Base-by-base conservation (phyloP, 2,797 vertebrate species). In the Alcedo atthis region DNA sequence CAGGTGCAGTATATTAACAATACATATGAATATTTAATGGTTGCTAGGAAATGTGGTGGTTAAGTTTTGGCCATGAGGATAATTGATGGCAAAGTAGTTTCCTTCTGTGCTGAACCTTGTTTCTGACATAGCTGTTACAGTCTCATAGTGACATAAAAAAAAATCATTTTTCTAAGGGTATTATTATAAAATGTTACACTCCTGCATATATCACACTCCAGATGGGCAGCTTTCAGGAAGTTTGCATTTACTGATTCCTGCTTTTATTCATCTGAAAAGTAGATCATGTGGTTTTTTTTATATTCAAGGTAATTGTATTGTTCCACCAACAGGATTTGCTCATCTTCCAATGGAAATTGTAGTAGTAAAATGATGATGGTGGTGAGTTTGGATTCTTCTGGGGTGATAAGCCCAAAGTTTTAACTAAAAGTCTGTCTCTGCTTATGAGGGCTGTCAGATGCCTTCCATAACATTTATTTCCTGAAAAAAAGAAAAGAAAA, bases 11-110 rank as follows among this genome's bases (percentile, higher is more conserved):
- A 71, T 62, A 80, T 95, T 94, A 88, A 63, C 21, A 33, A 15
- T 26, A 18, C 21, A 10, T 85, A 87, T 94, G 66, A 93, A 77
- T 92, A 89, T 89, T 96, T 93, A 87, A 93, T 87, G 61, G 51
- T 77, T 95, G 78, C 62, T 87, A 66, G 87, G 59, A 91, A 84
- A 73, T 75, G 55, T 64, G 63, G 46, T 71, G 15, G 51, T 67
- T 71, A 76, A 82, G 61, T 77, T 80, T 74, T 80, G 77, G 79
- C 70, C 73, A 64, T 30, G 59, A 16, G 1, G 0, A 68, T 35
- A 62, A 37, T 66, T 87, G 63, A 75, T 32, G 68, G 85, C 92
- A 81, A 92, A 87, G 30, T 74, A 35, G n/a, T 55, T 81, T 35
- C 88, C 30, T 76, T 61, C 49, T 43, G 8, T 59, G 59, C 79